These are phyloP conservation scores for Caenorhabditis wallacei DNA, from an alignment of 2,888 invertebrate genomes.

Conservation along the genomic window DNA sequence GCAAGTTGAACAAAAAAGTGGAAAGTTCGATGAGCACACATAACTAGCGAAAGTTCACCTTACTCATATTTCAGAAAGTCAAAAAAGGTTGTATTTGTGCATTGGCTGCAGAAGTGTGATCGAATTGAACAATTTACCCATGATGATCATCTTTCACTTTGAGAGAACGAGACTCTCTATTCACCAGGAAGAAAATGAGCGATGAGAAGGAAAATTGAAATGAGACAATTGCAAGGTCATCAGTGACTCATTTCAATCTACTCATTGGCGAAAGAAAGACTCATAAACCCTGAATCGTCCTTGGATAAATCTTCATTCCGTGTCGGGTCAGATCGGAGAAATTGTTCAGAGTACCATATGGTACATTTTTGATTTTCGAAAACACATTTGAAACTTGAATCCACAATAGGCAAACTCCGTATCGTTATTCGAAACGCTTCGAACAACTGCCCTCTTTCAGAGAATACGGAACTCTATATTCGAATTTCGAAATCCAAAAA, in stretches of 20 bases:
- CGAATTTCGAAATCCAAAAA: no score
- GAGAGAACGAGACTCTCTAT: neutral
- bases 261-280: slow-evolving; percentile 8
- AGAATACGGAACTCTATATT: no score
- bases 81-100: slow-evolving; percentile 5
- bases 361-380: no score
- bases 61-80: slow-evolving; percentile 26
- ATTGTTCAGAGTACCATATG: neutral
- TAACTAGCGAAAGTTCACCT: neutral
- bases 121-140: slow-evolving; percentile 32
- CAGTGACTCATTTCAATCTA: slow-evolving; percentile 44
- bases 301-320: slow-evolving; percentile 24
- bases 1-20: slow-evolving; percentile 16
- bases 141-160: slow-evolving; percentile 30
- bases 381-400: no score
- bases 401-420: no score
- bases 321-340: neutral
- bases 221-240: slow-evolving; percentile 48
- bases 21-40: slow-evolving; percentile 29
- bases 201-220: neutral
- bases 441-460: no score
- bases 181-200: neutral
- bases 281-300: slow-evolving; percentile 42
- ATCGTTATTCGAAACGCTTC: no score
- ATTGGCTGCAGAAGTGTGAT: slow-evolving; percentile 4